Evolutionary conservation across 1,140 invertebrate genomes (phyloP).

Genomic region (Microplitis mediator): DNA sequence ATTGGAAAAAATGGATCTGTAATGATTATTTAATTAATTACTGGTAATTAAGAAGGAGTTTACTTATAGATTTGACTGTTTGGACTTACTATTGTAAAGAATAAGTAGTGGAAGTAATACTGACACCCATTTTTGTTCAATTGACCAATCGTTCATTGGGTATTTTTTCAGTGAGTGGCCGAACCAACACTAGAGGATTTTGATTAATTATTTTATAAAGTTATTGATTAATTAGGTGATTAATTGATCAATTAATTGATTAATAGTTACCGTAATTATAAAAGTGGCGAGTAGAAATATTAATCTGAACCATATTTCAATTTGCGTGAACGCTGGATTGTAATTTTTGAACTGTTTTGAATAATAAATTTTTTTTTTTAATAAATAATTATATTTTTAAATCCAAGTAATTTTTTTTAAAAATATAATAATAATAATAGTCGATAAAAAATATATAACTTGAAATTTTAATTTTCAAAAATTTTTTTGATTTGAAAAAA

Average conservation of each 20-base stretch:
- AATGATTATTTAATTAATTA: conserved; percentile 10
- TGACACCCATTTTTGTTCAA: conserved; percentile 97
- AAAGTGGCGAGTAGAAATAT: conserved; percentile 90
- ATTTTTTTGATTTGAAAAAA: no score
- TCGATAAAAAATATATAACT: no score
- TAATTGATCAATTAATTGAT: conserved; percentile 23
- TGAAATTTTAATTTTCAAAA: no score
- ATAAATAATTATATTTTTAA: conserved; percentile 11
- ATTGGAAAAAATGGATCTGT: conserved; percentile 93
- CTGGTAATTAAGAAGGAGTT: no score
- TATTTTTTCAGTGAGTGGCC: conserved; percentile 87
- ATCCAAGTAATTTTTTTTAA: no score
- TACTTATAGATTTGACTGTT: no score
- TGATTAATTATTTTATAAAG: conserved; percentile 1
- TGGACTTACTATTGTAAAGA: conserved; percentile 85
- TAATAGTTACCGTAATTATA: conserved; percentile 78
- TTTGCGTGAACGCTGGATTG: conserved; percentile 93
- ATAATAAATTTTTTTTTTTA: not conserved
- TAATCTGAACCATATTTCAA: conserved; percentile 96
- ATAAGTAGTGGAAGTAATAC: conserved; percentile 87
- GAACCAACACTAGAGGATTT: conserved; percentile 83
- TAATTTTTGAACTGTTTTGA: conserved; percentile 89
- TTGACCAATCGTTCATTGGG: conserved; percentile 91
- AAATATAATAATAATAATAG: no score
- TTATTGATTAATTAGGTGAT: conserved; percentile 11